phyloP scores from a whole-genome alignment of 2,888 invertebrate genomes.

The Aphodius sticticus region DNA sequence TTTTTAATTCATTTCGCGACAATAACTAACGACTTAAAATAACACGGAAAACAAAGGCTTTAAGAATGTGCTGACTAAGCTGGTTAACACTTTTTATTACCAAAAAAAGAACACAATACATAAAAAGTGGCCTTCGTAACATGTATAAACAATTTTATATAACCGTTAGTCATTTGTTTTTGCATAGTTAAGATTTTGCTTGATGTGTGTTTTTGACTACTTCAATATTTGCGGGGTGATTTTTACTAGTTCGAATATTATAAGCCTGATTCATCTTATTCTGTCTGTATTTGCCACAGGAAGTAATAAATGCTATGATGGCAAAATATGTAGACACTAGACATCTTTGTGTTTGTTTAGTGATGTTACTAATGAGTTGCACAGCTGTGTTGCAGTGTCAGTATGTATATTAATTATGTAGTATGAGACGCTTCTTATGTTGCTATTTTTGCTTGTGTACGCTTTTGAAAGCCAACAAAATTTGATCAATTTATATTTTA shows the following conservation, averaged over 20 bases:
- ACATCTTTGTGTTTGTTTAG: no score
- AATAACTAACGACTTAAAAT: neutral
- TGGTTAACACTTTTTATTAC: neutral
- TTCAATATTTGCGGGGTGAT: no score
- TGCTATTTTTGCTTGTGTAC: no score
- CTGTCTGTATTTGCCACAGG: neutral
- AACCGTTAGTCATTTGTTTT: neutral
- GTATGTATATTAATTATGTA: no score
- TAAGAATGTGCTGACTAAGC: constrained; percentile 7
- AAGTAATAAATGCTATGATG: neutral
- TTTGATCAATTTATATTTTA: no score
- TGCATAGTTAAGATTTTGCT: neutral
- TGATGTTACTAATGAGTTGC: no score
- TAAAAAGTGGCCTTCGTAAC: neutral
- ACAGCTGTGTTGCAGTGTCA: no score
- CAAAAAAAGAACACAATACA: neutral
- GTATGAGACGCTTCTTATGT: no score
- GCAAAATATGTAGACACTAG: no score
- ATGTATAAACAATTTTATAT: neutral
- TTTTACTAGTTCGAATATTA: no score
- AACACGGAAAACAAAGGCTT: neutral
- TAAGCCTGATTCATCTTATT: neutral
- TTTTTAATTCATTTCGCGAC: neutral
- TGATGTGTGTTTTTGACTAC: neutral
- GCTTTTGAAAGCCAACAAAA: no score